phyloP scores from a whole-genome alignment of 2,113 vertebrate species.

The Spea multiplicata region DNA sequence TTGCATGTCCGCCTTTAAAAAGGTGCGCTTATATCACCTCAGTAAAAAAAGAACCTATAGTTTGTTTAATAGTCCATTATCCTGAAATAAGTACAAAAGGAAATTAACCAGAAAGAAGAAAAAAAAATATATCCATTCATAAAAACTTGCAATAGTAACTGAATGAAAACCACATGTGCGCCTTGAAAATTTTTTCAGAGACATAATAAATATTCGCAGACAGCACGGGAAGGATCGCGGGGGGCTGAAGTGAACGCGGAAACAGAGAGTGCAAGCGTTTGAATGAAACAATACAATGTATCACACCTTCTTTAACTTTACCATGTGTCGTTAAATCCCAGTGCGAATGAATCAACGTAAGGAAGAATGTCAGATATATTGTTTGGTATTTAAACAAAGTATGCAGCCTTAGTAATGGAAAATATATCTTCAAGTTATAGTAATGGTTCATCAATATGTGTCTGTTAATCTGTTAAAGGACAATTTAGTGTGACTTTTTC shows the following conservation, averaged over 20 bases:
- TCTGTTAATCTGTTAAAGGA: conserved; percentile 2
- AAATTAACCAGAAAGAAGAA: background rate
- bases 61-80: background rate
- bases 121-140: background rate
- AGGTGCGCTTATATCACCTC: background rate
- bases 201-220: conserved; percentile 39
- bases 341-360: conserved; percentile 10
- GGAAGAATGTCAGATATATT: conserved; percentile 15
- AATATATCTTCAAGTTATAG: background rate
- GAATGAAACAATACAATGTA: background rate
- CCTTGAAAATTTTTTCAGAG: conserved; percentile 12
- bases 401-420: conserved; percentile 18
- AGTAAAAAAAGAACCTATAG: background rate
- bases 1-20: too few species aligned
- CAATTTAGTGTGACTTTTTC: conserved; percentile 2
- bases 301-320: conserved; percentile 1
- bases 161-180: conserved; percentile 35
- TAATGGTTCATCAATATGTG: conserved; percentile 5
- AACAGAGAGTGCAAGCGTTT: background rate
- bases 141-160: background rate
- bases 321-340: background rate
- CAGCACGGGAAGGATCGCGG: conserved; percentile 1
- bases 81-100: background rate
- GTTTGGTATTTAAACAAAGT: background rate
- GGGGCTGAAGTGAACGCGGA: background rate